phyloP scores from a whole-genome alignment of 2,113 vertebrate species.

The Genyomyrus donnyi region DNA sequence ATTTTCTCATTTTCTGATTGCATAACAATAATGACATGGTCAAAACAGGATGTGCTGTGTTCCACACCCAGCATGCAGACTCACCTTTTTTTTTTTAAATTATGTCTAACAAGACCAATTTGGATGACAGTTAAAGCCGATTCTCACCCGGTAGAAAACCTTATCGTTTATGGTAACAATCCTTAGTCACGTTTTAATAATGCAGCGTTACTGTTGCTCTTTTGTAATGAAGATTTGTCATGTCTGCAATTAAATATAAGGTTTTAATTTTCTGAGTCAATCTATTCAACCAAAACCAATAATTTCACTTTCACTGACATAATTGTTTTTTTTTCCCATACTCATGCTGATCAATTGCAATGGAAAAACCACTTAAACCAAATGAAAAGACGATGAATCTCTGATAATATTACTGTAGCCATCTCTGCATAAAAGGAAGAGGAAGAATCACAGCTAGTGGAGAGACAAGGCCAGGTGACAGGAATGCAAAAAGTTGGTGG shows the following conservation, averaged over 20 bases:
- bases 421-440: background rate
- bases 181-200: conserved; percentile 18
- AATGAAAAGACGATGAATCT: conserved; percentile 19
- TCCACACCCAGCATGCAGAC: too few relatives aligned
- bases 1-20: background rate
- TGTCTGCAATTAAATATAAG: conserved; percentile 28
- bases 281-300: conserved; percentile 29
- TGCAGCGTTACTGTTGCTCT: conserved; percentile 13
- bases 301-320: conserved; percentile 24
- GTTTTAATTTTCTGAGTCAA: conserved; percentile 22
- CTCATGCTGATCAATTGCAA: conserved; percentile 20
- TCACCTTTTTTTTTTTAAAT: background rate
- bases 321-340: conserved; percentile 20
- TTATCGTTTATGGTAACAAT: conserved; percentile 19
- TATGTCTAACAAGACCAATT: background rate
- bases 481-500: background rate
- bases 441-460: background rate
- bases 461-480: background rate
- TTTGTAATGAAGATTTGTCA: conserved; percentile 22
- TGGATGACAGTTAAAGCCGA: background rate
- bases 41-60: background rate
- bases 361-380: conserved; percentile 15
- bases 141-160: background rate
- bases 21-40: background rate
- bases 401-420: background rate